Base-by-base conservation (phyloP, 2,797 vertebrate genomes). In the Fistularia tabacaria region DNA sequence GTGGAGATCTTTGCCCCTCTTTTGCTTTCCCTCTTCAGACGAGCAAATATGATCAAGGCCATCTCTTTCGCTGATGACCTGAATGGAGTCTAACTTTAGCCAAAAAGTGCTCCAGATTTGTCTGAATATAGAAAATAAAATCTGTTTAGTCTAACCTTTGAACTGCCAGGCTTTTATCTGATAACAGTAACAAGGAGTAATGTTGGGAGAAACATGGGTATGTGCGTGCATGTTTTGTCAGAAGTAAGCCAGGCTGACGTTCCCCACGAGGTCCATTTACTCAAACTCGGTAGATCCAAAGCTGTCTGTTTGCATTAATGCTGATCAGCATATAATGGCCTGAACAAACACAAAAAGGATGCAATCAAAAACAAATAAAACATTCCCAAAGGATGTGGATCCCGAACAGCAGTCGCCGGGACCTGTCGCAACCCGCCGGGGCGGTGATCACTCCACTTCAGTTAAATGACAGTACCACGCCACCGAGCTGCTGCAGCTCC, bases 251-350 rank as follows among this genome's bases (percentile, higher is more conserved):
- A 25, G 25, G 62, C 49, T 54, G 74, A 76, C 68, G 45, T 60
- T 73, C 64, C 68, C 71, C 61, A 76, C 52, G 73, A 79, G 69
- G 73, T 79, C 73, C 57, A 83, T 77, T 83, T 82, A 82, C 49
- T 75, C 51, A 69, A 64, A 60, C 67, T 65, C 51, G 44, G 58
- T 53, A 38, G 57, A 70, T 55, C 64, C 71, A 66, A 45, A 54
- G 39, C 60, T 58, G 74, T 76, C 73, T 55, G 48, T 65, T 57
- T 62, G 49, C 47, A 79, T 82, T 69, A 74, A 64, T 60, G 58
- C 50, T 63, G 63, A 75, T 69, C 54, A n/a, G 47, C 49, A 70
- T 57, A 50, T 62, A 63, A 70, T 41, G 46, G 46, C 14, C 50
- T 42, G 25, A 66, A 62, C 53, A 49, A 65, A 67, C 62, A 54